Evolutionary conservation across 2,888 invertebrate species (phyloP), one percentile per base, ranked within the genome.

Genomic region (Ganaspis brasiliensis): DNA sequence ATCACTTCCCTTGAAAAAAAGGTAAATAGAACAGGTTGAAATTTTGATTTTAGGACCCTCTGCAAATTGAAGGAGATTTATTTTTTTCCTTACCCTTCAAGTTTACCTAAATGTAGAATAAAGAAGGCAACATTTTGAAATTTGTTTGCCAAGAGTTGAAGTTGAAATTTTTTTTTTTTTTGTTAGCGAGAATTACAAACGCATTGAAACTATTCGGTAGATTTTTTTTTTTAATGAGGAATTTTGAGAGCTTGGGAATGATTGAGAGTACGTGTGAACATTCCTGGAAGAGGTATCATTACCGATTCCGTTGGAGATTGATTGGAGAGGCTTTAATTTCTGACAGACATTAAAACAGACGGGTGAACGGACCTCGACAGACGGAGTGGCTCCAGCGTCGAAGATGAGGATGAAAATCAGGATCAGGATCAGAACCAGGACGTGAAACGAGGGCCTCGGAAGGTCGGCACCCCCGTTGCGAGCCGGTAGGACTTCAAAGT

Each of bases 401-500:
- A 81, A 80, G 81, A 82, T 79, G 79, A 75, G 77, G 77, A 73
- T 73, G 82, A 85, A 86, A 88, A 87, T 88, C 85, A 84, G 87
- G 85, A 87, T 87, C 85, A 84, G 87, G 84, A 87, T 87, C 85
- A 84, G 85, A 82, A 85, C 81, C 80, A 78, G 67, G 35, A 63
- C 63, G 72, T 57, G 70, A 81, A n/a, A 81, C 81, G 81, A 82
- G 81, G 85, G 81, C 83, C 84, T 83, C 83, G 83, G 84, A 83
- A 81, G 87, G 85, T 83, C 81, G 87, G 86, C 83, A 85, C 87
- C 89, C 89, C 90, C 86, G 89, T 86, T 83, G 90, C 77, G 90
- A 83, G 81, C 86, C 85, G 89, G 89, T 80, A 81, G 82, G 80
- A 91, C 91, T 87, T 90, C 91, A 91, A 91, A 91, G 89, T 87